Percentiles rank a stretch among this genome's conserved stretches.
phyloP scores from a whole-genome alignment of 2,888 invertebrate genomes.

The Rosalia funebris region DNA sequence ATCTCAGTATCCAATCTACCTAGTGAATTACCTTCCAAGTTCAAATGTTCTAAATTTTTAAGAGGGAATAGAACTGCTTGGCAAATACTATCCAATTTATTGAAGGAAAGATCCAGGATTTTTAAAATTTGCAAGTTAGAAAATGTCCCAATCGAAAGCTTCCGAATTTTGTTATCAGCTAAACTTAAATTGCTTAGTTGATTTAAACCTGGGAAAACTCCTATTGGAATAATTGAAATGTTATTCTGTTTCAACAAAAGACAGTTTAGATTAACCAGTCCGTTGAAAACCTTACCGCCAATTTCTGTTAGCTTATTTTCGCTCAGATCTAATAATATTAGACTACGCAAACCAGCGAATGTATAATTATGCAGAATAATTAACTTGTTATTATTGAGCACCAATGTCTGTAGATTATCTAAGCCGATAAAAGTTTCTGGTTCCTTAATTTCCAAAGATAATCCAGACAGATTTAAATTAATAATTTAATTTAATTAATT shows the following conservation, averaged over 20 bases:
- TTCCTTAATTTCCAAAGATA: conserved; percentile 12
- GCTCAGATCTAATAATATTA: conserved; percentile 12
- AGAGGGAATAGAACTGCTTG: conserved; percentile 3
- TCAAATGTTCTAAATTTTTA: conserved; percentile 9
- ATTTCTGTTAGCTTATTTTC: conserved; percentile 10
- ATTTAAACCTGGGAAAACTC: conserved; percentile 6
- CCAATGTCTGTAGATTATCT: neutral
- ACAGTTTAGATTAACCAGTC: neutral
- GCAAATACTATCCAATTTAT: conserved; percentile 3
- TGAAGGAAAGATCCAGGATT: conserved; percentile 13
- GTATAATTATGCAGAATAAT: neutral
- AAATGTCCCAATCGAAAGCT: conserved; percentile 11
- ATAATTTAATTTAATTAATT: conserved; percentile 13
- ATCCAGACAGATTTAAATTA: conserved; percentile 9
- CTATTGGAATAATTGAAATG: conserved; percentile 14
- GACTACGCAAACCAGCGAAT: conserved; percentile 16
- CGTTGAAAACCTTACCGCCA: neutral
- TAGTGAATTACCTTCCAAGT: conserved; percentile 10
- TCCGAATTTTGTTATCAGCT: conserved; percentile 8
- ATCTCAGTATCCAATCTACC: too few relatives aligned
- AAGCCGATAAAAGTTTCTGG: conserved; percentile 23
- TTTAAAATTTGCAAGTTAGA: conserved; percentile 8
- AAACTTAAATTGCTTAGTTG: conserved; percentile 5
- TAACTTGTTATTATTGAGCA: conserved; percentile 2
- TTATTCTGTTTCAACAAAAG: conserved; percentile 9